These are phyloP conservation scores for Heteromurus nitidus DNA, from an alignment of 2,888 invertebrate species.

Conservation along the genomic window DNA sequence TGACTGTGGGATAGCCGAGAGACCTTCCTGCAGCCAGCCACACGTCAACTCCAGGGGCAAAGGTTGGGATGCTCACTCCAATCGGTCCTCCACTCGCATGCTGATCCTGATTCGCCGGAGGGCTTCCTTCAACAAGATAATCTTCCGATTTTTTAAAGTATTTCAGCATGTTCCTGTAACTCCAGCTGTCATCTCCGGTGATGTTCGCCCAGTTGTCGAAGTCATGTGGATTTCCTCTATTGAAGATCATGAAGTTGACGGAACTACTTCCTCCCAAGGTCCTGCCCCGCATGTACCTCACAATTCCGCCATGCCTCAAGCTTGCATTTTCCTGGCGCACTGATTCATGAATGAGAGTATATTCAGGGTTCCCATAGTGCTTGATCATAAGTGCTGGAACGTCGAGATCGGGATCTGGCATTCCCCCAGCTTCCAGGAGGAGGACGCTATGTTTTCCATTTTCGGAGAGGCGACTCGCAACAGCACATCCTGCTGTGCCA, in stretches of 20 bases:
- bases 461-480: slow-evolving; percentile 34
- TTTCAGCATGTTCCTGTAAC: slow-evolving; percentile 85
- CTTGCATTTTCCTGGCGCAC: not conserved
- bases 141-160: slow-evolving; percentile 83
- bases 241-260: slow-evolving; percentile 10
- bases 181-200: slow-evolving; percentile 87
- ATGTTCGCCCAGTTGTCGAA: slow-evolving; percentile 39
- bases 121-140: slow-evolving; percentile 75
- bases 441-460: slow-evolving; percentile 40
- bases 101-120: slow-evolving; percentile 30
- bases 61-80: slow-evolving; percentile 15
- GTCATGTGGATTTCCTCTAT: slow-evolving; percentile 32
- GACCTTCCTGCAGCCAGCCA: slow-evolving; percentile 47
- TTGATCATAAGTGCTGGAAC: not conserved
- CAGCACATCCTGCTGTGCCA: slow-evolving; percentile 24
- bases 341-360: not conserved
- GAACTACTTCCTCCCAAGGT: slow-evolving; percentile 23
- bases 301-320: not conserved
- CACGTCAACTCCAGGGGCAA: slow-evolving; percentile 19
- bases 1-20: slow-evolving; percentile 36
- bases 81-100: slow-evolving; percentile 53
- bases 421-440: slow-evolving; percentile 47
- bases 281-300: not conserved
- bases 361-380: not conserved
- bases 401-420: slow-evolving; percentile 21